Conservation (phyloP, 2,113 vertebrate genomes). For the Colistium nudipinnis region DNA sequence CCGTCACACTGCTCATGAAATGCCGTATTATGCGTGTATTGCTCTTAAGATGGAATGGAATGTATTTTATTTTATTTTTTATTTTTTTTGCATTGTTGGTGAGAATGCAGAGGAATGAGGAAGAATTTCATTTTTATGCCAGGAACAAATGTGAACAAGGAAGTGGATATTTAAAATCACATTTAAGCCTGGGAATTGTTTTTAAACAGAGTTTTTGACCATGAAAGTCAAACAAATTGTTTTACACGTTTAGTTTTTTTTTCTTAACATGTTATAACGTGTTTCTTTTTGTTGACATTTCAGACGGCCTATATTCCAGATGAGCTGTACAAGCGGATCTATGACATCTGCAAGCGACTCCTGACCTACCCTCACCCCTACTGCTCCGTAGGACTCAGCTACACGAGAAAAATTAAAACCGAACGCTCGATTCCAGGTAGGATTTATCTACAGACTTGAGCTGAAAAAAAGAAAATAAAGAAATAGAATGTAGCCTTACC, state of each 20-base stretch:
- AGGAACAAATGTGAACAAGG: slow-evolving; percentile 12
- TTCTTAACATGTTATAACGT: background rate
- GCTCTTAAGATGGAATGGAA: background rate
- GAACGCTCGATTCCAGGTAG: slow-evolving; percentile 86
- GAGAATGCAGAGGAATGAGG: background rate
- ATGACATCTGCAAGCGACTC: slow-evolving; percentile 88
- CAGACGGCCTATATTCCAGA: slow-evolving; percentile 89
- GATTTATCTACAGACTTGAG: background rate
- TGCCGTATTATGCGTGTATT: background rate
- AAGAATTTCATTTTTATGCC: background rate
- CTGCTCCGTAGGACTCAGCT: slow-evolving; percentile 88
- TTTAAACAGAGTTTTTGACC: background rate
- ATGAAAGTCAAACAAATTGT: background rate
- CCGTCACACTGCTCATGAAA: too few species aligned
- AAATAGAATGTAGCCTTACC: background rate
- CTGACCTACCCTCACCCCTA: slow-evolving; percentile 91
- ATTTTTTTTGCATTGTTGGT: background rate
- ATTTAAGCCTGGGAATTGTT: too few species aligned
- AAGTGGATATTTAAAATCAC: background rate
- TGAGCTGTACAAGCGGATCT: slow-evolving; percentile 87
- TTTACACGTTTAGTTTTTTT: too few species aligned
- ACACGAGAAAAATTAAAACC: slow-evolving; percentile 83
- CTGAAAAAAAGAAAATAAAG: background rate
- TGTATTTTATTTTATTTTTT: background rate
- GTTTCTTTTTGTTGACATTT: slow-evolving; percentile 21